Percentiles rank a stretch among this genome's conserved stretches.
phyloP scores from a whole-genome alignment of 92 coral and sea anemone species.

The Parazoanthus swiftii region DNA sequence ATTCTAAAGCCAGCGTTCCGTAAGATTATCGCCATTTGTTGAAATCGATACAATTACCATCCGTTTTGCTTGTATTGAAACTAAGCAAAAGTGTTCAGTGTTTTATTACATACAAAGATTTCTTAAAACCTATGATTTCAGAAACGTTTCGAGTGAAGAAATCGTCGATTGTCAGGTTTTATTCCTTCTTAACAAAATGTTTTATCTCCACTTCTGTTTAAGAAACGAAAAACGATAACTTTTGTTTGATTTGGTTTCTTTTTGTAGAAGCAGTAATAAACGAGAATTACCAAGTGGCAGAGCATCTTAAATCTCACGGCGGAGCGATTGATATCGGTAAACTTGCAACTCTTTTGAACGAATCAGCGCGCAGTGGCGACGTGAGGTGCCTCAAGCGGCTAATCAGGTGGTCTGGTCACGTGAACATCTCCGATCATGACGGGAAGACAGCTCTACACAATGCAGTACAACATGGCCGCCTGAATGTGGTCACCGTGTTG shows the following conservation, averaged over 20 bases:
- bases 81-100: too few species aligned
- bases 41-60: too few species aligned
- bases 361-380: constrained; percentile 75
- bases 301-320: constrained; percentile 85
- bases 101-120: too few species aligned
- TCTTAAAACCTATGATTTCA: too few species aligned
- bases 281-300: constrained; percentile 82
- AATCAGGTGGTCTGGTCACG: constrained; percentile 86
- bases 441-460: constrained; percentile 87
- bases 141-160: too few species aligned
- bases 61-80: too few species aligned
- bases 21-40: too few species aligned
- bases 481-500: constrained; percentile 66
- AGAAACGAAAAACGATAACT: background rate
- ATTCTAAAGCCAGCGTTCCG: too few species aligned
- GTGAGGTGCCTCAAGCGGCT: constrained; percentile 70
- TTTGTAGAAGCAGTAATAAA: constrained; percentile 77
- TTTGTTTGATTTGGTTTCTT: background rate
- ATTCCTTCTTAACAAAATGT: too few species aligned
- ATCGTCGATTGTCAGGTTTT: too few species aligned
- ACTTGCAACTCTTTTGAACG: constrained; percentile 74
- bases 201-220: too few species aligned
- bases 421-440: constrained; percentile 78
- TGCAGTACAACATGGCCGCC: constrained; percentile 72
- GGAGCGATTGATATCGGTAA: constrained; percentile 72